Percentiles rank a stretch among this genome's conserved stretches.
phyloP scores from a whole-genome alignment of 1,140 invertebrate genomes.

The Drosophila nigrodunni region DNA sequence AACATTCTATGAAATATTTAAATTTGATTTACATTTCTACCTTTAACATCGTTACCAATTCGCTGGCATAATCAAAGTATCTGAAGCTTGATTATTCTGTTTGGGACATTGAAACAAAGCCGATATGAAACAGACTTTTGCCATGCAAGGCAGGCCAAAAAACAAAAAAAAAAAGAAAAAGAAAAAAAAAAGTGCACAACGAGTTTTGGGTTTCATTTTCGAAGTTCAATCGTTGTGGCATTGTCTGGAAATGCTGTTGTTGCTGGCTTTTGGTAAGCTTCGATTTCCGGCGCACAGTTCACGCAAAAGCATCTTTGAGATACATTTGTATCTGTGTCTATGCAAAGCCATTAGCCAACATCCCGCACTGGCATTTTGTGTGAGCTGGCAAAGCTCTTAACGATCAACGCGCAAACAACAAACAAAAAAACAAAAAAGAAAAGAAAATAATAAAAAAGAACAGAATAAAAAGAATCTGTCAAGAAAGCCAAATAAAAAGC shows the following conservation, averaged over 20 bases:
- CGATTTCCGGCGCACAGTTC: conserved; percentile 47
- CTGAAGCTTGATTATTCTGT: background rate
- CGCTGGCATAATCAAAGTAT: background rate
- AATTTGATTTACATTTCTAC: too few species aligned
- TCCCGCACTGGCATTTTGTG: conserved; percentile 5
- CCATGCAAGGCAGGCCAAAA: conserved; percentile 17
- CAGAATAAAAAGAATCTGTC: background rate
- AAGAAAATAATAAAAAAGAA: background rate
- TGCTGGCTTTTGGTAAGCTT: conserved; percentile 40
- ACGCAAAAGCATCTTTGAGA: conserved; percentile 39
- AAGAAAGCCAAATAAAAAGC: conserved; percentile 8
- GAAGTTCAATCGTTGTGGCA: conserved; percentile 38
- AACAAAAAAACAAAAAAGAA: background rate
- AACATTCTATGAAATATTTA: too few species aligned
- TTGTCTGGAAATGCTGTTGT: conserved; percentile 16
- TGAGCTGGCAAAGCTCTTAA: conserved; percentile 6
- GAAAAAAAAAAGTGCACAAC: conserved; percentile 36
- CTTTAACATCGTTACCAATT: background rate
- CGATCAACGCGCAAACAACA: conserved; percentile 6
- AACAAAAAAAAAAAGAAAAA: too few species aligned
- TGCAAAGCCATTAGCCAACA: conserved; percentile 3
- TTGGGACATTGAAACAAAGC: conserved; percentile 37
- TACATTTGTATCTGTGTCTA: conserved; percentile 37
- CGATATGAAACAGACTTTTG: conserved; percentile 47
- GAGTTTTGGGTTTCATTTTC: conserved; percentile 50